Conservation (phyloP, 2,113 vertebrate genomes). For the Natator depressus region DNA sequence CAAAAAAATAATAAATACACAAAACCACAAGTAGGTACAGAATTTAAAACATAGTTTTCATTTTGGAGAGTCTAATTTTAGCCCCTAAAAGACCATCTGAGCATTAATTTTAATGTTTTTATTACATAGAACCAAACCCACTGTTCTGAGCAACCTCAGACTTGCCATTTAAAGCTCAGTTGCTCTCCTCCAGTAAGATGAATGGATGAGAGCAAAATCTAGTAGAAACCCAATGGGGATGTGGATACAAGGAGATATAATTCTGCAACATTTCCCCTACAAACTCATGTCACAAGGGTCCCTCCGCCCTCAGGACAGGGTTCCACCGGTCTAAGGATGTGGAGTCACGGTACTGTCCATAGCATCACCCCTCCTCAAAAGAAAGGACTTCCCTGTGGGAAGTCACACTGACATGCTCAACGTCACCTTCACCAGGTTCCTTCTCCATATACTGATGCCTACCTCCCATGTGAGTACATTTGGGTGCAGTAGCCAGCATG, state of each 20-base stretch:
- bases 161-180: neutral
- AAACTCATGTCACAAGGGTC: neutral
- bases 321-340: neutral
- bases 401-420: neutral
- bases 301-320: neutral
- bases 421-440: accelerated
- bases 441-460: neutral
- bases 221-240: neutral
- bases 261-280: neutral
- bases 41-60: slow-evolving; percentile 42
- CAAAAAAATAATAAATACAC: slow-evolving; percentile 51
- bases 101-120: slow-evolving; percentile 10
- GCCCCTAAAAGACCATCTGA: neutral
- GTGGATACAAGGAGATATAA: neutral
- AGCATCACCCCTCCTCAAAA: neutral
- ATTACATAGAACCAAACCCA: neutral
- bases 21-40: slow-evolving; percentile 31
- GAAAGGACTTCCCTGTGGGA: neutral
- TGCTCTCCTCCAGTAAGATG: neutral
- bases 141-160: slow-evolving; percentile 30
- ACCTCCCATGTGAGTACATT: accelerated
- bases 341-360: neutral
- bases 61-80: slow-evolving; percentile 20
- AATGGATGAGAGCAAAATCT: neutral
- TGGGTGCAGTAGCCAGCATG: accelerated